phyloP scores from a whole-genome alignment of 2,113 vertebrate species.

The Chelonoidis abingdonii region DNA sequence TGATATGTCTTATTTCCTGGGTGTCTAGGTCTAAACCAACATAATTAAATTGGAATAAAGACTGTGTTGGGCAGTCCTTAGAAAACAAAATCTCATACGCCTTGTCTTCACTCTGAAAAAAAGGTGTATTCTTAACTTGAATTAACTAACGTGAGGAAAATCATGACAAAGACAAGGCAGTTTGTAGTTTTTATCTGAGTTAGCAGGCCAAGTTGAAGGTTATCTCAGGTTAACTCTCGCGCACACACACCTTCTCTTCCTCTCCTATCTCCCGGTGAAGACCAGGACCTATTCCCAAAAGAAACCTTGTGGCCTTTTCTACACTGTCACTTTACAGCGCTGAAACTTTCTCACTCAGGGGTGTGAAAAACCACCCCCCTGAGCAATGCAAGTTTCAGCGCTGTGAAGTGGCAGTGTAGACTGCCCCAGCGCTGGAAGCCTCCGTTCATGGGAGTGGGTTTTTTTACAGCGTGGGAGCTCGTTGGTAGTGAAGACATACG shows the following conservation, averaged over 20 bases:
- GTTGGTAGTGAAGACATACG: too few relatives aligned
- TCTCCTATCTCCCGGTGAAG: not conserved
- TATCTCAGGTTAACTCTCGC: not conserved
- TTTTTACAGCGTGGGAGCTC: too few relatives aligned
- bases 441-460: too few relatives aligned
- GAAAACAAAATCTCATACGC: not conserved
- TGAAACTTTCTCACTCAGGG: too few relatives aligned
- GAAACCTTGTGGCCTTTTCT: not conserved
- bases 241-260: not conserved
- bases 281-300: not conserved
- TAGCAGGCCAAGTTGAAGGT: not conserved
- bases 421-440: too few relatives aligned
- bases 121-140: not conserved
- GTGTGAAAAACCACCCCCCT: too few relatives aligned
- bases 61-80: not conserved
- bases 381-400: too few relatives aligned
- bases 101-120: not conserved
- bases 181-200: not conserved
- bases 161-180: not conserved
- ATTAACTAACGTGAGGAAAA: not conserved
- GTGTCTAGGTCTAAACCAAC: not conserved
- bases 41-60: not conserved
- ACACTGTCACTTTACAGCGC: too few relatives aligned
- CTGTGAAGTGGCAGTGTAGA: too few relatives aligned
- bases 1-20: not conserved